Evolutionary conservation across 2,113 vertebrate genomes (phyloP).

Genomic region (Epinephelus moara): DNA sequence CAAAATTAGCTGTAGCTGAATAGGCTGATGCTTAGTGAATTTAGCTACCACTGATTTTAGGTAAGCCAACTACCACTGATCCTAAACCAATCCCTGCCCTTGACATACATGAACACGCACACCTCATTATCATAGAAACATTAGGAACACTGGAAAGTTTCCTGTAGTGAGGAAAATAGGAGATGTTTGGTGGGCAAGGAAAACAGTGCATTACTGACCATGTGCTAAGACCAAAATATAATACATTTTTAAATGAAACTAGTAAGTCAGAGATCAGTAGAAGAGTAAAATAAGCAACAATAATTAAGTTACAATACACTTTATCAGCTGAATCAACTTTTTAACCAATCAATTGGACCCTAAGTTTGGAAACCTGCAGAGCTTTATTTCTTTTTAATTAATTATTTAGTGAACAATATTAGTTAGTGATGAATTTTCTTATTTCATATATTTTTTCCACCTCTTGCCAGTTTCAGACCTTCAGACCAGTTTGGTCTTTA

Average conservation of each 20-base stretch:
- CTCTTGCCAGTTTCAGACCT: background rate
- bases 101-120: no score
- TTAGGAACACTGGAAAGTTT: background rate
- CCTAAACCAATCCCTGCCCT: background rate
- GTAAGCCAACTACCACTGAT: no score
- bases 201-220: background rate
- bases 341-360: background rate
- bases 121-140: background rate
- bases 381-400: background rate
- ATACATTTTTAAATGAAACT: background rate
- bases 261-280: background rate
- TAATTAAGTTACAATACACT: background rate
- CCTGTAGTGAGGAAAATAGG: background rate
- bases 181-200: background rate
- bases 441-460: no score
- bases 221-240: background rate
- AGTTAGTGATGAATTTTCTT: background rate
- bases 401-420: background rate
- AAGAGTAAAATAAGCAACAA: background rate
- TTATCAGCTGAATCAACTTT: background rate
- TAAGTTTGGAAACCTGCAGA: background rate
- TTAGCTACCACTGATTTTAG: no score
- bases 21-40: no score
- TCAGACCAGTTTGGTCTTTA: background rate
- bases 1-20: no score